phyloP scores from a whole-genome alignment of 2,113 vertebrate genomes.

The Forbesichthys agassizii region DNA sequence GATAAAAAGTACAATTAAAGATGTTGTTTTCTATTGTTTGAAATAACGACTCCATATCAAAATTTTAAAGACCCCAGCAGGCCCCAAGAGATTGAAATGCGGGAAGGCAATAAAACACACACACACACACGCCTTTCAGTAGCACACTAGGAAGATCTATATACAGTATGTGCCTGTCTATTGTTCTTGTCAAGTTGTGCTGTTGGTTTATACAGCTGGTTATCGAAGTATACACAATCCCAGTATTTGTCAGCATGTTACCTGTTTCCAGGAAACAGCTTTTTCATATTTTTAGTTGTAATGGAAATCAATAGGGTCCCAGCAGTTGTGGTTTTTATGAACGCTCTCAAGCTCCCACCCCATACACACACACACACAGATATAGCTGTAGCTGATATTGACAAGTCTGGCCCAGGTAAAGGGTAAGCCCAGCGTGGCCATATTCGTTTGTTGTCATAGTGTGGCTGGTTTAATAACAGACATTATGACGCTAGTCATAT shows the following conservation, averaged over 20 bases:
- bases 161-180: background rate
- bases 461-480: slow-evolving; percentile 1
- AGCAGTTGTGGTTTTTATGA: background rate
- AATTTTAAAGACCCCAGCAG: slow-evolving; percentile 58
- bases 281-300: background rate
- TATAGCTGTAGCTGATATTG: background rate
- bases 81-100: background rate
- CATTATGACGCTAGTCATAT: background rate
- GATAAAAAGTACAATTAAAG: too few relatives aligned
- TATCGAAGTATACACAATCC: background rate
- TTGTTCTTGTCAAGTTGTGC: background rate
- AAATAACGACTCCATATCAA: slow-evolving; percentile 55
- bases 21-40: slow-evolving; percentile 58
- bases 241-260: background rate
- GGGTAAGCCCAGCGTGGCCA: slow-evolving; percentile 6
- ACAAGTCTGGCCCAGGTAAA: slow-evolving; percentile 1
- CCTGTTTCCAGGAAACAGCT: background rate
- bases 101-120: slow-evolving; percentile 2
- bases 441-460: background rate
- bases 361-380: background rate
- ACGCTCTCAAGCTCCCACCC: too few relatives aligned
- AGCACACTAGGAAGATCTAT: background rate
- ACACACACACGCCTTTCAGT: background rate
- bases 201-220: background rate
- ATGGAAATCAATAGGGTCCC: background rate